Base-by-base conservation (phyloP, 2,888 invertebrate genomes). In the Drosophila koepferae region DNA sequence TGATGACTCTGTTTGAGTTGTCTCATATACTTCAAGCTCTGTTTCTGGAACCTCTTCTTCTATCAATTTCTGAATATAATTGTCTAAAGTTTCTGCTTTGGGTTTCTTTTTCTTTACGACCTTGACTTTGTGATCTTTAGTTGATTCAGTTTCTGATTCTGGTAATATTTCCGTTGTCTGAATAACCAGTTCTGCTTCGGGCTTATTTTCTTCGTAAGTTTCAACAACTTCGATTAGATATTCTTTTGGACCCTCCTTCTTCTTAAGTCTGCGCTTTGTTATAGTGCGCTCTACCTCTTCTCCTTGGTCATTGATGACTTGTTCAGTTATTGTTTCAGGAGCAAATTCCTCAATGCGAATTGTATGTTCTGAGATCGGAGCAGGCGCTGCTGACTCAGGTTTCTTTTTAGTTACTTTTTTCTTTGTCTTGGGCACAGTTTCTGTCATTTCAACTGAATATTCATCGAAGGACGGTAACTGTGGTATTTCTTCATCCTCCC, bases 131-230 rank as follows among this genome's bases (percentile, higher is more conserved):
- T 77, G 71, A 7, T 77, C 63, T 12, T 77, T 58, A 20, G 60
- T 54, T 16, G 56, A 34, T 12, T 68, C 36, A 9, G 34, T 16
- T 34, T 81, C 82, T 28, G 55, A 36, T 18, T 64, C 66, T 5
- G 91, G 89, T 67, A 44, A 89, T 85, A 81, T 81, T 88, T 94
- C 93, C 2, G 92, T 91, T 60, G 93, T 93, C 44, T 92, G 92
- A 38, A 94, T 92, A 6, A 93, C 90, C 1, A 93, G 88, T 54
- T 94, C 91, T 0, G 94, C 92, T 89, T 94, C 91, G 0, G 91
- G 90, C 46, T 93, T 90, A 14, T 92, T 92, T 67, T 94, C 93
- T 66, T 93, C 92, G 68, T 92, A 91, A 3, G 93, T 91, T 34
- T 93, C 93, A 2, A 91, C 74, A 23, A 94, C 92, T 89, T 93